These are phyloP conservation scores for Leptinotarsa lineolata DNA, from an alignment of 1,140 invertebrate genomes.

Conservation along the genomic window DNA sequence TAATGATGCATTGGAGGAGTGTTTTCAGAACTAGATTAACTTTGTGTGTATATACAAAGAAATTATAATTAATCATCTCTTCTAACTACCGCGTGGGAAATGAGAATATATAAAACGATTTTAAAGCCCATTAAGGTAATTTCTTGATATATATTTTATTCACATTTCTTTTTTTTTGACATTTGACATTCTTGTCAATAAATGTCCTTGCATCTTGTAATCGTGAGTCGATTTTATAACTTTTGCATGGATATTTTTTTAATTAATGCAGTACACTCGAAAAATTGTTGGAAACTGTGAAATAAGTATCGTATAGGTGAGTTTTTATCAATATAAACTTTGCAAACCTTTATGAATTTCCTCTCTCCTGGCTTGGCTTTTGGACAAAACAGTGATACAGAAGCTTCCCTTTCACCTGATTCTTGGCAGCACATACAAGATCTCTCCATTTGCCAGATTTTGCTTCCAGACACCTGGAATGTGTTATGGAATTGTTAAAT, in stretches of 20 bases:
- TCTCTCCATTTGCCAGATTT: slow-evolving; percentile 95
- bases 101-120: too few species aligned
- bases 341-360: slow-evolving; percentile 79
- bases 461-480: slow-evolving; percentile 86
- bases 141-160: neutral
- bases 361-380: slow-evolving; percentile 83
- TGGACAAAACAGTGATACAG: slow-evolving; percentile 85
- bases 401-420: slow-evolving; percentile 88
- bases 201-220: neutral
- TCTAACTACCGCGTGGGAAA: too few species aligned
- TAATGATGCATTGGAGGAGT: too few species aligned
- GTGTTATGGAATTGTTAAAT: too few species aligned
- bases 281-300: too few species aligned
- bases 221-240: neutral
- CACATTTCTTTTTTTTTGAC: neutral
- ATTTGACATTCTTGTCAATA: neutral
- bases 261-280: too few species aligned
- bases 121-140: too few species aligned
- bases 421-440: slow-evolving; percentile 95
- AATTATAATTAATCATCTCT: too few species aligned
- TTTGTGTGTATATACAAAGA: too few species aligned
- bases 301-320: neutral
- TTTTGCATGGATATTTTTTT: too few species aligned
- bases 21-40: too few species aligned
- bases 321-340: neutral